Evolutionary conservation across 2,113 vertebrate genomes (phyloP).

Genomic region (Dipodomys spectabilis): DNA sequence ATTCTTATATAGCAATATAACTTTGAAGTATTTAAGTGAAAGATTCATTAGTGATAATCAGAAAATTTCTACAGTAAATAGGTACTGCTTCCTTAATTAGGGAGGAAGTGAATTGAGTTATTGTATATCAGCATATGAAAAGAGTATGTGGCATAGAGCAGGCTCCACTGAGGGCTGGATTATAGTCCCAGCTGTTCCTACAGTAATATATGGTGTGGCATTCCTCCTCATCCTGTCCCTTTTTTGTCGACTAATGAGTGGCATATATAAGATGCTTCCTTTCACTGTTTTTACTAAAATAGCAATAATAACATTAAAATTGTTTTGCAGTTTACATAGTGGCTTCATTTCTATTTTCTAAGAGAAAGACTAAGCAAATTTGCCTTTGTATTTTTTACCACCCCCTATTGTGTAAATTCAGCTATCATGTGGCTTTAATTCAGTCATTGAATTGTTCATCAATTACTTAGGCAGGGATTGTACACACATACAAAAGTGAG

Average conservation of each 20-base stretch:
- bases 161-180: background rate
- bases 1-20: slow-evolving; percentile 1
- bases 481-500: background rate
- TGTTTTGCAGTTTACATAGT: slow-evolving; percentile 39
- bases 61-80: slow-evolving; percentile 48
- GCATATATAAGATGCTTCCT: slow-evolving; percentile 33
- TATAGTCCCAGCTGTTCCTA: background rate
- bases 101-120: background rate
- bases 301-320: slow-evolving; percentile 66
- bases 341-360: slow-evolving; percentile 54
- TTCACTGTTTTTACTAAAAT: slow-evolving; percentile 51
- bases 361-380: slow-evolving; percentile 57
- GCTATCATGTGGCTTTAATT: background rate
- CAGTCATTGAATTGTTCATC: background rate
- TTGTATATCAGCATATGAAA: background rate
- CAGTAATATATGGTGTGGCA: background rate
- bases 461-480: background rate
- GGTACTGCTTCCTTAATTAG: background rate
- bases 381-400: slow-evolving; percentile 3
- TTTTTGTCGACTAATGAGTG: slow-evolving; percentile 56
- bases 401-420: background rate
- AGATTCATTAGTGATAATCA: slow-evolving; percentile 23
- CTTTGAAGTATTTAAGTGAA: slow-evolving; percentile 11
- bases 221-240: slow-evolving; percentile 14
- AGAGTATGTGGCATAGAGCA: background rate